Evolutionary conservation across 2,113 vertebrate genomes (phyloP), one percentile per base, ranked within the genome.

Genomic region (Athene noctua): DNA sequence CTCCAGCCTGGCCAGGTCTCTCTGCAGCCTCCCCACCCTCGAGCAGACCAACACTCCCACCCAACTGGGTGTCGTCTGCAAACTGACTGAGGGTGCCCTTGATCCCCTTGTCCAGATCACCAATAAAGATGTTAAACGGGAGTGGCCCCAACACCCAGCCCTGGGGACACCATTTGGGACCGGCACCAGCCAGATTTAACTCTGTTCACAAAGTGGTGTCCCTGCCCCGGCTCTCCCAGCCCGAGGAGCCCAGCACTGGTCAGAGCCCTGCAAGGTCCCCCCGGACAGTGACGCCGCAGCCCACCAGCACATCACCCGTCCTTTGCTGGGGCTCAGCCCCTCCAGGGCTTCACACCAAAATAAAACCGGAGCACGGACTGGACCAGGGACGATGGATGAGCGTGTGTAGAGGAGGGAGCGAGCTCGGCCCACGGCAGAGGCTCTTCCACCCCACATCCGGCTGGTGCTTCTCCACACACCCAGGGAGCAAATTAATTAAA

Each of bases 241-340:
- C 29, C 1, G 1, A 15, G 59, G 32, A 27, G 32, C 51, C 61
- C 63, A 34, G 77, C 2, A 4, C 36, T 1, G 9, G 15, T 11
- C 23, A 15, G 32, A 66, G 40, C 23, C 65, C 58, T 5, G 2
- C 18, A 10, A 10, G 14, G 29, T 14, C 29, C 27, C 44, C 16
- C 42, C 6, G 1, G 3, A 10, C 0, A 1, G 57, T 0, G 68
- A 78, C 6, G 10, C 30, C 0, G 4, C 8, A 10, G 17, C 38
- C 55, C 55, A 5, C 5, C 52, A 26, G 59, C 25, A 6, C 62
- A 3, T 5, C 8, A 1, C 71, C 27, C 10, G 3, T 1, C 65
- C 75, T 5, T 25, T 11, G 25, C 62, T 14, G 5, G 15, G 32
- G 70, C 83, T 58, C 54, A 38, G 74, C 6, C 47, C 23, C 47